A percentile compares a stretch with the other conserved stretches of the same genome.
Evolutionary conservation across 2,797 vertebrate genomes (phyloP).

Genomic region (Benthosema pterotum): DNA sequence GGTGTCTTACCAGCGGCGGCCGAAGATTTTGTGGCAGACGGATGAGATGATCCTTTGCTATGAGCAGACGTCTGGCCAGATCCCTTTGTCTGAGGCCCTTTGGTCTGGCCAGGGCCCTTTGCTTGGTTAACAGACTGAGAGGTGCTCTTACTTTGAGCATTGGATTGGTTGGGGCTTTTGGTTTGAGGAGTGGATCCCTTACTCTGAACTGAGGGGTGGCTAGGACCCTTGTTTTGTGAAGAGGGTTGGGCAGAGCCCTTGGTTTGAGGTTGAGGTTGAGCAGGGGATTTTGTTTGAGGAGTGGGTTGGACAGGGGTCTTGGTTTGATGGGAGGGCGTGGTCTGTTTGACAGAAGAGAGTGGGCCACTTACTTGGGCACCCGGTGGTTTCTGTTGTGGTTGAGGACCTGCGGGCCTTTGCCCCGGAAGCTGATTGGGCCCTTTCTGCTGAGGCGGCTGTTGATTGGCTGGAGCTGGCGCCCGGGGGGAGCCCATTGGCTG

Average conservation of each 20-base stretch:
- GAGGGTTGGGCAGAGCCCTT: conserved; percentile 52
- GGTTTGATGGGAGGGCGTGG: conserved; percentile 79
- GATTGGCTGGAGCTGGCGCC: conserved; percentile 73
- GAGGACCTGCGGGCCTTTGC: conserved; percentile 74
- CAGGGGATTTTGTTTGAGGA: conserved; percentile 64
- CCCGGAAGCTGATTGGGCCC: conserved; percentile 78
- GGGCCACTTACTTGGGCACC: conserved; percentile 86
- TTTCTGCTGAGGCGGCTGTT: conserved; percentile 78
- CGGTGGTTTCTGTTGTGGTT: conserved; percentile 78
- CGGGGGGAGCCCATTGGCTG: conserved; percentile 81
- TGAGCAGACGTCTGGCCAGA: conserved; percentile 64
- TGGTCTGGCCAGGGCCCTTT: conserved; percentile 61
- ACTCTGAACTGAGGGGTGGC: conserved; percentile 32
- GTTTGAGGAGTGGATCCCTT: conserved; percentile 58
- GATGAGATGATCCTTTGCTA: conserved; percentile 63
- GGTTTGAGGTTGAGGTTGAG: conserved; percentile 52
- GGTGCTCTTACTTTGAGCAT: conserved; percentile 61
- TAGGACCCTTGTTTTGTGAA: conserved; percentile 43
- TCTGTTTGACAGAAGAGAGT: conserved; percentile 81
- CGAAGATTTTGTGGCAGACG: conserved; percentile 56
- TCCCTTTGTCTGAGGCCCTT: conserved; percentile 70
- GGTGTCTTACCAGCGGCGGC: conserved; percentile 61
- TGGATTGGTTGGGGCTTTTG: conserved; percentile 61
- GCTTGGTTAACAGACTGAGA: conserved; percentile 60
- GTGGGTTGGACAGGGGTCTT: conserved; percentile 68